Conservation (phyloP, 1,140 invertebrate genomes). For the Cotesia typhae region DNA sequence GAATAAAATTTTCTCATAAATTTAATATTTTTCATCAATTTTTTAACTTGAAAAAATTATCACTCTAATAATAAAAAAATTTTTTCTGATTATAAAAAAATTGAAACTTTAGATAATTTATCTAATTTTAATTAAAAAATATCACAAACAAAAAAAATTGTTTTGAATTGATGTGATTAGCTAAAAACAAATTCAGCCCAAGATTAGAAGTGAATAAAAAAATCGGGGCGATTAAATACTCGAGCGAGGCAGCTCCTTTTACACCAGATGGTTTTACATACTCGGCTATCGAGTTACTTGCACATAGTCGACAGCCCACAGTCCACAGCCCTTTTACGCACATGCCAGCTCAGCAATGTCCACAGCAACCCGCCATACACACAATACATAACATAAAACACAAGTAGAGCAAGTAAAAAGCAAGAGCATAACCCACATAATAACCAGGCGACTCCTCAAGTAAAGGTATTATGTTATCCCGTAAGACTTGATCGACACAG, state of each 20-base stretch:
- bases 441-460: constrained; percentile 28
- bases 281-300: constrained; percentile 61
- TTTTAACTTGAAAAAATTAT: too few relatives aligned
- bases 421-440: background rate
- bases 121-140: background rate
- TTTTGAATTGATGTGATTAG: constrained; percentile 26
- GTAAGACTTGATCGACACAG: constrained; percentile 27
- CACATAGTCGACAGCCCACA: too few relatives aligned
- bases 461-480: too few relatives aligned
- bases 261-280: constrained; percentile 65
- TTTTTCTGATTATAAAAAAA: background rate
- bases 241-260: constrained; percentile 63
- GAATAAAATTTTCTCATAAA: too few relatives aligned
- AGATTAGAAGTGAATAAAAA: constrained; percentile 39
- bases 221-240: constrained; percentile 62
- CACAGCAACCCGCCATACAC: too few relatives aligned
- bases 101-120: background rate
- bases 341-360: constrained; percentile 5
- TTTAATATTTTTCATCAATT: too few relatives aligned
- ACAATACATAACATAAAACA: too few relatives aligned
- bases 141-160: background rate
- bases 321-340: constrained; percentile 34
- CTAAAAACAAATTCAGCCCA: constrained; percentile 32
- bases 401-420: too few relatives aligned
- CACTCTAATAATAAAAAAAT: too few relatives aligned